Evolutionary conservation across 2,888 invertebrate genomes (phyloP).

Genomic region (Apamea epomidion): DNA sequence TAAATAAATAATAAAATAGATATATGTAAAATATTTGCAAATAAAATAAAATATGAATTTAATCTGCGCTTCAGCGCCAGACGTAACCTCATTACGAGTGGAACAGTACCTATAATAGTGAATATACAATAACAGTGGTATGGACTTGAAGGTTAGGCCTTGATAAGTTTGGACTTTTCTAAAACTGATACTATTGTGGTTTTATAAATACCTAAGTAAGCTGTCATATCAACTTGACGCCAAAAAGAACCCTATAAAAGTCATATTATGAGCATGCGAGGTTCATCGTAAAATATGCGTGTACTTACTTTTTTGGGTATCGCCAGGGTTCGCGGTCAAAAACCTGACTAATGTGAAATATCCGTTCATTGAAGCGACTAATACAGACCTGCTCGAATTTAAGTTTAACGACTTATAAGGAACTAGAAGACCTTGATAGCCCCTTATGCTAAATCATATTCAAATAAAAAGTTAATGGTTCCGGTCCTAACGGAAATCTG

Average conservation of each 20-base stretch:
- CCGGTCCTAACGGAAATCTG: not conserved
- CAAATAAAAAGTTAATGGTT: not conserved
- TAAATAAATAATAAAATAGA: not conserved
- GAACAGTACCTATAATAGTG: not conserved
- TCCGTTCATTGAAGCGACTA: constrained; percentile 8
- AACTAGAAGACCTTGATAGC: constrained; percentile 20
- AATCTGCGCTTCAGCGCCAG: not conserved
- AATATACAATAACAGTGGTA: not conserved
- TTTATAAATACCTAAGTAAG: not conserved
- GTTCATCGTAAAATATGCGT: not conserved
- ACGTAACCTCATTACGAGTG: not conserved
- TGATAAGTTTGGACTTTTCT: not conserved
- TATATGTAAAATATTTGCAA: not conserved
- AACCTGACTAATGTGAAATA: constrained; percentile 17
- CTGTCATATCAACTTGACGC: not conserved
- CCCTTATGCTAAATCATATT: not conserved
- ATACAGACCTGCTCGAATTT: constrained; percentile 2
- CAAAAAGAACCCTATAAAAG: constrained; percentile 20
- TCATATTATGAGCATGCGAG: constrained; percentile 4
- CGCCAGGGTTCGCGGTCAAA: constrained; percentile 30
- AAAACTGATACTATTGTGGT: not conserved
- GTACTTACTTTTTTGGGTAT: constrained; percentile 15
- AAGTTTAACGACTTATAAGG: not conserved
- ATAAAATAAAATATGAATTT: not conserved
- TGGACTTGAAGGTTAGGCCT: not conserved